Evolutionary conservation across 2,113 vertebrate species (phyloP).

Genomic region (Octodon degus): DNA sequence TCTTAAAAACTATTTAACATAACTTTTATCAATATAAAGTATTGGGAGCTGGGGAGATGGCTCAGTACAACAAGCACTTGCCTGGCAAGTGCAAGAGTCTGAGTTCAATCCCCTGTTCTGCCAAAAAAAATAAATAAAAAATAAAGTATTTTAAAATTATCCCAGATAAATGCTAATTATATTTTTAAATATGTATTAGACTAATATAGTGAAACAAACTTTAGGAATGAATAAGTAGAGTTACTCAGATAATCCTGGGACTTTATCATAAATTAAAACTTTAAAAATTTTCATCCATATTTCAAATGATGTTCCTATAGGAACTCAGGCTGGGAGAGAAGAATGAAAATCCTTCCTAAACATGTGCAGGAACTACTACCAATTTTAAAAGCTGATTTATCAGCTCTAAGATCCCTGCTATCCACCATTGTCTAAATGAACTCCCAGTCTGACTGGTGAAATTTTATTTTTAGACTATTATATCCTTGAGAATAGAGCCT

Average conservation of each 20-base stretch:
- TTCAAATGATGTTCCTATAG: constrained; percentile 50
- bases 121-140: too few relatives aligned
- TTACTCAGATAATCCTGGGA: constrained; percentile 5
- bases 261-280: constrained; percentile 38
- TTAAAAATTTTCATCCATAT: constrained; percentile 45
- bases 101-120: too few relatives aligned
- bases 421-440: neutral
- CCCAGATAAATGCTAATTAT: constrained; percentile 2
- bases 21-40: neutral
- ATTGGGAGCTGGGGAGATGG: neutral
- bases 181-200: constrained; percentile 56
- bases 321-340: neutral
- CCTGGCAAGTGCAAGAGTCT: too few relatives aligned
- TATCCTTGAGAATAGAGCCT: neutral
- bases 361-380: neutral
- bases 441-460: neutral
- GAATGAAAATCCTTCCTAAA: constrained; percentile 2
- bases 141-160: constrained; percentile 39
- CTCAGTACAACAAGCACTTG: too few relatives aligned
- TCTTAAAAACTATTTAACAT: neutral
- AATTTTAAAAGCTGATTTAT: constrained; percentile 56
- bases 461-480: constrained; percentile 22
- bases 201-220: neutral
- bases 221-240: neutral
- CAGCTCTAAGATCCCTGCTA: constrained; percentile 14